Evolutionary conservation across 2,888 invertebrate genomes (phyloP).

Genomic region (Tetramorium bicarinatum): DNA sequence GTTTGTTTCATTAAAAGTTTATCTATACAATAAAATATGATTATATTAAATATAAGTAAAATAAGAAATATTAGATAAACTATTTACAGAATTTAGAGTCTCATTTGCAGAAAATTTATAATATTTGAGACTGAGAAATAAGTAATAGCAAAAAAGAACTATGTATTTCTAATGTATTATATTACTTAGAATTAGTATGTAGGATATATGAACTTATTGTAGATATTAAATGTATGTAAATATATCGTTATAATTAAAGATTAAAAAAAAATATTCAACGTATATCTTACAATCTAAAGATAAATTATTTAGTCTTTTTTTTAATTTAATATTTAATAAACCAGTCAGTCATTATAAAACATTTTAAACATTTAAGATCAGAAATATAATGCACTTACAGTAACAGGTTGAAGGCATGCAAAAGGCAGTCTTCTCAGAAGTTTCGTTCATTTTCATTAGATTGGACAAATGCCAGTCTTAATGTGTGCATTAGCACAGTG

Average conservation of each 20-base stretch:
- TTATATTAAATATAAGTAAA: constrained; percentile 81
- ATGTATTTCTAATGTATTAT: not conserved
- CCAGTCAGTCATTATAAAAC: constrained; percentile 68
- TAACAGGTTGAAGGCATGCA: constrained; percentile 69
- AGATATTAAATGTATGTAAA: not conserved
- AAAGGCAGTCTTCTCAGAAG: constrained; percentile 38
- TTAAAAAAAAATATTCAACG: constrained; percentile 74
- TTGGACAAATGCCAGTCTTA: constrained; percentile 46
- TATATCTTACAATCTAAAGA: not conserved
- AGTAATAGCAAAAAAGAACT: not conserved
- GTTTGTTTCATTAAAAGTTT: constrained; percentile 79
- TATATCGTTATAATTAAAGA: constrained; percentile 79
- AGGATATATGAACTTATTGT: not conserved
- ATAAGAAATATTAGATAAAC: constrained; percentile 71
- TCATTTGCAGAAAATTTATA: constrained; percentile 64
- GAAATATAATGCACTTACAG: constrained; percentile 67
- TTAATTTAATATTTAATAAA: constrained; percentile 9
- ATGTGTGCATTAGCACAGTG: constrained; percentile 63
- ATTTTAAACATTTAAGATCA: constrained; percentile 54
- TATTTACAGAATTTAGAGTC: constrained; percentile 70
- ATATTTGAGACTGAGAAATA: constrained; percentile 6
- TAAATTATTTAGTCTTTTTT: not conserved
- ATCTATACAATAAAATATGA: constrained; percentile 82
- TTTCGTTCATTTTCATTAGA: not conserved
- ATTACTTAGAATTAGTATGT: not conserved